Conservation (phyloP, 2,888 invertebrate genomes). For the Mythimna ferrago region DNA sequence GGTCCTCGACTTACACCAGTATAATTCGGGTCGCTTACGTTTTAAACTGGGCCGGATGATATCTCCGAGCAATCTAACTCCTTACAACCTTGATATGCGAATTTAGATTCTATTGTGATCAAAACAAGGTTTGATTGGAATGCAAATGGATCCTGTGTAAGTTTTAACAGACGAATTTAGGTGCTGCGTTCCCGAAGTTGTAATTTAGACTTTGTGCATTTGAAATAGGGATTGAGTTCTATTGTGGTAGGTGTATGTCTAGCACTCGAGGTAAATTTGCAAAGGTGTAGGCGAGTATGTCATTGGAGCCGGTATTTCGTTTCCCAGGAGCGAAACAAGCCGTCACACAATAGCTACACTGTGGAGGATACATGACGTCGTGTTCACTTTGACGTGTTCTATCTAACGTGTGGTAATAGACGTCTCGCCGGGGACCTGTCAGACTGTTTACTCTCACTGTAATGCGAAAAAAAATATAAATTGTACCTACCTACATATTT, state of each 20-base stretch:
- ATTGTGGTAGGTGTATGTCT: constrained; percentile 15
- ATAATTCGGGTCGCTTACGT: constrained; percentile 68
- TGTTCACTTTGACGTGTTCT: constrained; percentile 58
- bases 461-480: constrained; percentile 23
- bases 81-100: constrained; percentile 23
- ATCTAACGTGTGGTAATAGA: constrained; percentile 45
- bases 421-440: constrained; percentile 32
- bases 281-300: constrained; percentile 61
- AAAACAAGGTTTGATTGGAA: constrained; percentile 29
- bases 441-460: not conserved
- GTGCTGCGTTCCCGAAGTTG: constrained; percentile 8
- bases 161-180: constrained; percentile 45
- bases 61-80: constrained; percentile 55
- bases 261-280: constrained; percentile 50
- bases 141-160: constrained; percentile 20
- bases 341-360: constrained; percentile 48
- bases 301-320: constrained; percentile 53
- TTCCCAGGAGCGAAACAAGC: constrained; percentile 53
- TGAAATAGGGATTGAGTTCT: constrained; percentile 22
- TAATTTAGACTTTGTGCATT: constrained; percentile 39
- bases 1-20: constrained; percentile 63
- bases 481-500: constrained; percentile 22
- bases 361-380: constrained; percentile 45
- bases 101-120: constrained; percentile 10
- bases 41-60: constrained; percentile 69